Evolutionary conservation across 2,888 invertebrate genomes (phyloP), one percentile per base, ranked within the genome.

Genomic region (Yponomeuta plumbellus): DNA sequence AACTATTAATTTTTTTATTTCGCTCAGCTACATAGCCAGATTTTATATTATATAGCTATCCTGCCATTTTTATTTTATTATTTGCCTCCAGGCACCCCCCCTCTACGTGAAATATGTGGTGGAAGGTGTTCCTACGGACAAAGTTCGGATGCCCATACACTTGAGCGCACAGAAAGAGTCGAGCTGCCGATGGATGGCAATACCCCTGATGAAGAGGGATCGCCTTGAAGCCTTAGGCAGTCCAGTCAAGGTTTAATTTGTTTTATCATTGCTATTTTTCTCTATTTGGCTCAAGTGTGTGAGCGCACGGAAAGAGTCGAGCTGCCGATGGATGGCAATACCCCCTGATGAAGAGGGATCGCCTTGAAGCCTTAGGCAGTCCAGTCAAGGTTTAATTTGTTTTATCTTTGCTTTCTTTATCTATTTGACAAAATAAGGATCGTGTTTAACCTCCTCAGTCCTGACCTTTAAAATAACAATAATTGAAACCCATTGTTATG

Each of bases 101-200:
- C 71, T 89, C 17, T 90, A 86, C 69, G 88, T 88, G 4, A 76
- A 86, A 2, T 88, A 85, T 69, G 80, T 79, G 10, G 78, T 84
- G 6, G 75, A 78, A 61, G 79, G 79, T 8, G 79, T 79, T 6
- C 89, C 89, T 1, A 82, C 80, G 0, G 85, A 87, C 0, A 73
- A 82, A 1, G 84, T 88, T 71, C 80, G 85, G 21, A 84, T 90
- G 85, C 86, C 89, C 0, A 79, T 90, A 44, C 74, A 76, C 1
- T 79, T 91, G 57, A 89, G 89, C 70, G 67, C 81, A 23, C 77
- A 70, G 62, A 81, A 80, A 70, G 88, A 90, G 73, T 83, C 80
- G 70, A 88, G 84, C 73, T 90, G 89, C 70, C 82, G 89, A 1
- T 90, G 85, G 81, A 85, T 80, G 39, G 81, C 85, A 34, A 78